Conservation (phyloP, 1,140 invertebrate species). For the Drosophila tristis region DNA sequence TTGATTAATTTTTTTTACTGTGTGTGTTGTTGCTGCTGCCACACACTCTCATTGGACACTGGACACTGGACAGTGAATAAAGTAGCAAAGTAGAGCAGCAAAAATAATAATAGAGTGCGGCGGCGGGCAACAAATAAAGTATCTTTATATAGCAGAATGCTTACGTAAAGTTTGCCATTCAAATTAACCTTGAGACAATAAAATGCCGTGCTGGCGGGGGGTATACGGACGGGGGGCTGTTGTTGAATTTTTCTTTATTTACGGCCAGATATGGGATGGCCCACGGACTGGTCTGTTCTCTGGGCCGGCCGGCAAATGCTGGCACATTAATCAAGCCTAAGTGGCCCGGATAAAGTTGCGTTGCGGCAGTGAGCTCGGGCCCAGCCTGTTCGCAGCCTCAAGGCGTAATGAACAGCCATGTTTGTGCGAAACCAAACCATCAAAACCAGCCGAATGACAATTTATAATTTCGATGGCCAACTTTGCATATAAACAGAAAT, state of each 20-base stretch:
- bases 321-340: slow-evolving; percentile 79
- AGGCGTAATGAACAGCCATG: slow-evolving; percentile 17
- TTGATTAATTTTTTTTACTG: slow-evolving; percentile 64
- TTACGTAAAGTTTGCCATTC: slow-evolving; percentile 73
- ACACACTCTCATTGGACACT: background rate
- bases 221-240: background rate
- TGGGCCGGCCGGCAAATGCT: slow-evolving; percentile 40
- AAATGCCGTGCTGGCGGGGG: slow-evolving; percentile 32
- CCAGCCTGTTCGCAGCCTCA: background rate
- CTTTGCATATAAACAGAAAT: slow-evolving; percentile 1
- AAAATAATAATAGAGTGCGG: slow-evolving; percentile 56
- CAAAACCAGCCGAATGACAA: slow-evolving; percentile 4
- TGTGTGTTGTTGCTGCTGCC: background rate
- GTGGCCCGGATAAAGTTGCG: slow-evolving; percentile 70
- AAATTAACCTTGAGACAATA: slow-evolving; percentile 81
- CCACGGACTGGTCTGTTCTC: too few relatives aligned
- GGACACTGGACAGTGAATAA: slow-evolving; percentile 26
- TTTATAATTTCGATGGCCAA: slow-evolving; percentile 33
- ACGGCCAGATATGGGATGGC: slow-evolving; percentile 25
- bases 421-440: slow-evolving; percentile 24
- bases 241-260: slow-evolving; percentile 29
- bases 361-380: background rate
- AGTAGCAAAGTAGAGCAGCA: slow-evolving; percentile 13
- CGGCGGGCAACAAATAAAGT: slow-evolving; percentile 26
- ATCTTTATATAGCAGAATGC: slow-evolving; percentile 40